phyloP scores from a whole-genome alignment of 1,140 invertebrate genomes.

The Capitella teleta region DNA sequence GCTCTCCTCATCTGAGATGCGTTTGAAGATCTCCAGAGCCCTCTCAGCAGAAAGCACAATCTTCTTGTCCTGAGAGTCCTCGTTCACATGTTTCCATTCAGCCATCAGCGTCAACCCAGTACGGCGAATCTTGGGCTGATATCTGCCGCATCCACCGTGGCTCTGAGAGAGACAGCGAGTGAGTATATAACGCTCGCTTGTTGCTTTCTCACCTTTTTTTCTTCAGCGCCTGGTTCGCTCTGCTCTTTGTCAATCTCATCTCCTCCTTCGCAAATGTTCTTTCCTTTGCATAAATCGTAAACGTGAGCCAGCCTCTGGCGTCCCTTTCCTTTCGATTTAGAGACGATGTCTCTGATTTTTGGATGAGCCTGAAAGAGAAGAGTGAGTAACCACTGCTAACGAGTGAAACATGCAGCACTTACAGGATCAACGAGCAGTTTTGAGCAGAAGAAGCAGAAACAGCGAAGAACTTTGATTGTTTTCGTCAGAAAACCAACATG shows the following conservation, averaged over 20 bases:
- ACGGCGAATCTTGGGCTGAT: conserved; percentile 83
- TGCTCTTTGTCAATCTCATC: conserved; percentile 77
- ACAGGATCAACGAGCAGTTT: conserved; percentile 88
- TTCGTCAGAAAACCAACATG: conserved; percentile 97
- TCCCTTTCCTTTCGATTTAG: conserved; percentile 94
- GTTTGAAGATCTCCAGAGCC: conserved; percentile 92
- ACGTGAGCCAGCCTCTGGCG: conserved; percentile 86
- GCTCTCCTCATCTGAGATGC: conserved; percentile 95
- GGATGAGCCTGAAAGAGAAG: conserved; percentile 51
- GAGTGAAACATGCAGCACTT: conserved; percentile 41
- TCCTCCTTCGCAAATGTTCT: conserved; percentile 95
- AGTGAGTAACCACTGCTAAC: background rate
- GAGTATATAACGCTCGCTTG: background rate
- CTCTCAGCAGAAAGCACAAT: conserved; percentile 84
- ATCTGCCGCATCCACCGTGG: conserved; percentile 93
- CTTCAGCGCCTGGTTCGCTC: conserved; percentile 16
- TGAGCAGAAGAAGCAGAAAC: conserved; percentile 96
- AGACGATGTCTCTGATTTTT: conserved; percentile 93
- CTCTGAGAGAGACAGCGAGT: no score
- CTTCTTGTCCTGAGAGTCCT: conserved; percentile 71
- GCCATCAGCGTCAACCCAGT: conserved; percentile 83
- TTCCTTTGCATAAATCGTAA: conserved; percentile 96
- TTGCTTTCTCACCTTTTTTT: conserved; percentile 18
- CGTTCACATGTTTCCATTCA: conserved; percentile 97
- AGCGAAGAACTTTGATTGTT: conserved; percentile 88